These are phyloP conservation scores for Geodia barretti DNA, from an alignment of 37 sponge, comb jelly and placozoan genomes.

Conservation along the genomic window DNA sequence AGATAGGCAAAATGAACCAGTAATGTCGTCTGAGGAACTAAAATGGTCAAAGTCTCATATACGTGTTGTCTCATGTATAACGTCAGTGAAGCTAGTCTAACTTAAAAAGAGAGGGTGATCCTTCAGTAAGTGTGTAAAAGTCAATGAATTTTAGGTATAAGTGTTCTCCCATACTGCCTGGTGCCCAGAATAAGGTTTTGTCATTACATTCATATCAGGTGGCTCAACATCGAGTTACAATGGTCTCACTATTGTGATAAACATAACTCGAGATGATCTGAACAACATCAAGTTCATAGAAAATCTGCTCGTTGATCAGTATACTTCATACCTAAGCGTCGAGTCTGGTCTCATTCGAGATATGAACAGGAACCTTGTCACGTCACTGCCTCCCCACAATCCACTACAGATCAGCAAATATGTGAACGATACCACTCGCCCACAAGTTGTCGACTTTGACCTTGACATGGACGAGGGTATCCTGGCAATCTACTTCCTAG, in stretches of 20 bases:
- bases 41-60: too few relatives aligned
- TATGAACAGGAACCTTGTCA: slow-evolving; percentile 74
- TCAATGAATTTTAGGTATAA: too few relatives aligned
- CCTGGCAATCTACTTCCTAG: slow-evolving; percentile 71
- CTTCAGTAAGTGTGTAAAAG: too few relatives aligned
- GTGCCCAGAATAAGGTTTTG: too few relatives aligned
- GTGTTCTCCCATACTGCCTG: too few relatives aligned
- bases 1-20: too few relatives aligned
- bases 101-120: too few relatives aligned
- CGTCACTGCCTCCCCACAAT: slow-evolving; percentile 7
- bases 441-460: slow-evolving; percentile 71
- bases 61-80: too few relatives aligned
- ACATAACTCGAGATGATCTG: slow-evolving; percentile 76
- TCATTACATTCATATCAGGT: slow-evolving; percentile 21
- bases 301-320: slow-evolving; percentile 34
- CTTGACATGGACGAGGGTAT: slow-evolving; percentile 83
- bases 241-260: slow-evolving; percentile 58
- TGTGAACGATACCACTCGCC: slow-evolving; percentile 47
- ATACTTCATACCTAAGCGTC: slow-evolving; percentile 60
- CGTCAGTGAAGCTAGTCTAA: too few relatives aligned
- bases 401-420: slow-evolving; percentile 32
- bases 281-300: slow-evolving; percentile 73
- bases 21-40: too few relatives aligned
- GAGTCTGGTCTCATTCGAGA: slow-evolving; percentile 50
- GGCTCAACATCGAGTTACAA: slow-evolving; percentile 63